Conservation (phyloP, 2,113 vertebrate species). For the Epinephelus lanceolatus region DNA sequence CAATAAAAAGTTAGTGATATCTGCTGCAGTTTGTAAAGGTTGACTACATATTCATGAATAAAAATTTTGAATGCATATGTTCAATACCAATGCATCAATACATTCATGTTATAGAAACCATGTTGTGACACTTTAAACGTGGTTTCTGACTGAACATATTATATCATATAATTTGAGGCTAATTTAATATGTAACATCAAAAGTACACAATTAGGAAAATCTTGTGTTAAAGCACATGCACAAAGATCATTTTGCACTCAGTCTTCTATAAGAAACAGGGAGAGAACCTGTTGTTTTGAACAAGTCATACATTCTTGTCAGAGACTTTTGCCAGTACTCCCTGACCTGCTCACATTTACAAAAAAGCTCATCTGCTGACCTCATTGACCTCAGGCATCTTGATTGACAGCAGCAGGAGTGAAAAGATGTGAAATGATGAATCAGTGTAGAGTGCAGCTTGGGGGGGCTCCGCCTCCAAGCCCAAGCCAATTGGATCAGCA, state of each 20-base stretch:
- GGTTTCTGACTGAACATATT: no score
- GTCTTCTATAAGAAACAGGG: slow-evolving; percentile 5
- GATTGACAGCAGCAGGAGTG: slow-evolving; percentile 44
- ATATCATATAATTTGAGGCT: no score
- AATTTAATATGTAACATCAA: no score
- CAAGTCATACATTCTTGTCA: slow-evolving; percentile 18
- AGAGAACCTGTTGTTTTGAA: background rate
- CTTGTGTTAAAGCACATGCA: no score
- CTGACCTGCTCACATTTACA: slow-evolving; percentile 32
- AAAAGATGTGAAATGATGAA: slow-evolving; percentile 48
- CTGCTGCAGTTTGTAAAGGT: background rate
- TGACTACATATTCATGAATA: no score
- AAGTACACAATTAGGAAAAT: background rate
- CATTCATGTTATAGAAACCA: background rate
- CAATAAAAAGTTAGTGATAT: background rate
- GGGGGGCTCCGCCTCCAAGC: slow-evolving; percentile 25
- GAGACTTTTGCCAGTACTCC: slow-evolving; percentile 26
- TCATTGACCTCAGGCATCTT: slow-evolving; percentile 34
- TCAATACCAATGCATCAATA: background rate
- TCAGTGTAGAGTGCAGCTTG: slow-evolving; percentile 45
- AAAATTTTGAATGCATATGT: background rate
- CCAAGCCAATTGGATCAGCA: slow-evolving; percentile 57
- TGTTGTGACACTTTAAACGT: no score
- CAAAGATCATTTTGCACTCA: background rate
- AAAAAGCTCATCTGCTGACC: slow-evolving; percentile 60